Conservation (phyloP, 2,113 vertebrate genomes). For the Tricholaema leucomelas region DNA sequence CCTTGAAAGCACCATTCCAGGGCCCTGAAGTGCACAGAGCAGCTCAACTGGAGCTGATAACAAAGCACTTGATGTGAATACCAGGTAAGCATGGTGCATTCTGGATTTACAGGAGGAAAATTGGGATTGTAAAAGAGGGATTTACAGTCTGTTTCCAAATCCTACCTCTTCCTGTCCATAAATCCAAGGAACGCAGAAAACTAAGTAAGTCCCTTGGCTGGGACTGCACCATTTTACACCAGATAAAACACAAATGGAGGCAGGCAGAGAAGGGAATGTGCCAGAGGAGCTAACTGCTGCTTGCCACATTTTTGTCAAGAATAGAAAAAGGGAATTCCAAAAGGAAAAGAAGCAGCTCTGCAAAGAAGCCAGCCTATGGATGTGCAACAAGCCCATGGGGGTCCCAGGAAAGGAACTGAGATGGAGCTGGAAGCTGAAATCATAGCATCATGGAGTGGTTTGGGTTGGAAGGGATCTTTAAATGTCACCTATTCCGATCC, state of each 20-base stretch:
- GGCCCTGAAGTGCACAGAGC: background rate
- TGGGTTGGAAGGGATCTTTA: too few relatives aligned
- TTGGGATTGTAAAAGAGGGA: conserved; percentile 48
- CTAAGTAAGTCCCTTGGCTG: conserved; percentile 16
- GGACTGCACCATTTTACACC: background rate
- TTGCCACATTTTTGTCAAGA: background rate
- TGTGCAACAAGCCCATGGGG: background rate
- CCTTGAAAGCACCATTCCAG: background rate
- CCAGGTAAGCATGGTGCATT: background rate
- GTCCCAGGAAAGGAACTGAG: background rate
- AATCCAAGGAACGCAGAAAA: conserved; percentile 19
- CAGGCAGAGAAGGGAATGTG: background rate
- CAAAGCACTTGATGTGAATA: conserved; percentile 6
- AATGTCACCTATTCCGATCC: too few relatives aligned
- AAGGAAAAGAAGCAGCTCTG: background rate
- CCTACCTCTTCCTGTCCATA: conserved; percentile 48
- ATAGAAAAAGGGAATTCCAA: background rate
- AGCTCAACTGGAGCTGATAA: background rate
- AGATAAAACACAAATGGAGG: conserved; percentile 29
- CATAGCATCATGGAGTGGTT: background rate
- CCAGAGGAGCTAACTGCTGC: background rate
- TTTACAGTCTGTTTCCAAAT: conserved; percentile 59
- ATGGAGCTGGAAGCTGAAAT: background rate
- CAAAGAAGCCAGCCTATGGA: background rate
- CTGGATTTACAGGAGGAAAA: conserved; percentile 47